These are phyloP conservation scores for Aleiodes alternator DNA, from an alignment of 2,888 invertebrate species.

Conservation along the genomic window DNA sequence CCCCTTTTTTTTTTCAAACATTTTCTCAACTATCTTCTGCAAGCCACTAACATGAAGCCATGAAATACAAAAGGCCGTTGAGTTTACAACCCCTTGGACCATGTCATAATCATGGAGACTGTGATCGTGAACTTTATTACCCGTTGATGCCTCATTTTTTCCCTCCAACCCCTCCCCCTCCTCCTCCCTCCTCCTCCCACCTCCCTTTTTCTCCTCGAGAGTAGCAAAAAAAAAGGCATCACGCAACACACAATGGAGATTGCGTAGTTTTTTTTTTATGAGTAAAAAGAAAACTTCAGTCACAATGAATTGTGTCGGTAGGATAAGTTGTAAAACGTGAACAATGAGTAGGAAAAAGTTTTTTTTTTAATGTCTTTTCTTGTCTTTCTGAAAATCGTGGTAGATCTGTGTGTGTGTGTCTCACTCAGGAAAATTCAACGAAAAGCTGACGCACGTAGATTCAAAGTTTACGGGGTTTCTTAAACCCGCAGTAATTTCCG, in stretches of 20 bases:
- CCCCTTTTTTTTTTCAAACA: slow-evolving; percentile 19
- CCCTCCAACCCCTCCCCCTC: too few relatives aligned
- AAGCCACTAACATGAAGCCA: slow-evolving; percentile 27
- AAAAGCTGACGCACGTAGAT: slow-evolving; percentile 19
- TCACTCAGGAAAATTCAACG: background rate
- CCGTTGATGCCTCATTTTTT: slow-evolving; percentile 15
- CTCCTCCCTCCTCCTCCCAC: too few relatives aligned
- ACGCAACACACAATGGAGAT: slow-evolving; percentile 28
- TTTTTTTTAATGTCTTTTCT: background rate
- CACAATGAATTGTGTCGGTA: background rate
- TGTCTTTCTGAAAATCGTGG: background rate
- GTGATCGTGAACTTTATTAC: slow-evolving; percentile 49
- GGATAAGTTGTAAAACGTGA: background rate
- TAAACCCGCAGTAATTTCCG: slow-evolving; percentile 27
- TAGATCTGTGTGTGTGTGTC: background rate
- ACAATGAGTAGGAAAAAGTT: background rate
- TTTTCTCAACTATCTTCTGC: slow-evolving; percentile 1
- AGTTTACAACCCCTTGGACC: slow-evolving; percentile 41
- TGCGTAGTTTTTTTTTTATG: slow-evolving; percentile 7
- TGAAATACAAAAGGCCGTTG: slow-evolving; percentile 31
- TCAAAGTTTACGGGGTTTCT: slow-evolving; percentile 31
- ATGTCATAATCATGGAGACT: slow-evolving; percentile 46
- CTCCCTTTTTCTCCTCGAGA: background rate
- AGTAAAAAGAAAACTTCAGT: slow-evolving; percentile 4
- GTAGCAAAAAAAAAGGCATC: slow-evolving; percentile 12